Conservation (phyloP, 2,888 invertebrate genomes). For the Andrena camellia region DNA sequence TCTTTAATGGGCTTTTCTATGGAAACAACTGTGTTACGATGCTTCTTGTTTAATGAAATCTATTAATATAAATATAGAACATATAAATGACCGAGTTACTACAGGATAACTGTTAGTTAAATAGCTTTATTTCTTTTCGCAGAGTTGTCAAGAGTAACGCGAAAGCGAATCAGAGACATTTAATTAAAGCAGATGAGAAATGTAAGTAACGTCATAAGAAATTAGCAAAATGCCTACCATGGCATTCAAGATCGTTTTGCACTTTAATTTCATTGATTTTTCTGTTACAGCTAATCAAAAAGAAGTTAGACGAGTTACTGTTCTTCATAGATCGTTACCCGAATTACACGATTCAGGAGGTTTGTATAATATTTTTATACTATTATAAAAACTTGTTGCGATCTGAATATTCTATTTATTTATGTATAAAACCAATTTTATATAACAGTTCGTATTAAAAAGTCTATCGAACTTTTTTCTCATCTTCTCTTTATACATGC, state of each 20-base stretch:
- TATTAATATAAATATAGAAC: neutral
- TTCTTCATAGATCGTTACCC: constrained; percentile 77
- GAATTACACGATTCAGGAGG: constrained; percentile 81
- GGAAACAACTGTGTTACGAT: neutral
- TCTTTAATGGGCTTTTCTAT: neutral
- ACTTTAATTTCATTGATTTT: neutral
- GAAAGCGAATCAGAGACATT: constrained; percentile 78
- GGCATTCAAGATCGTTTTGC: neutral
- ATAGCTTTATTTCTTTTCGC: constrained; percentile 38
- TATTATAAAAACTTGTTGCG: neutral
- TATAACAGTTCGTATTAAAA: neutral
- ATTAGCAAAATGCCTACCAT: constrained; percentile 8
- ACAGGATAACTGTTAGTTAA: neutral
- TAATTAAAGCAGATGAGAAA: constrained; percentile 80
- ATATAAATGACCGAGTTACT: neutral
- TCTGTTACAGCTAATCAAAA: constrained; percentile 75
- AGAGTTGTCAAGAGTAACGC: constrained; percentile 81
- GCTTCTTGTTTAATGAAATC: constrained; percentile 2
- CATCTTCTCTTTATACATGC: neutral
- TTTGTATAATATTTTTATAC: constrained; percentile 50
- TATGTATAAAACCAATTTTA: neutral
- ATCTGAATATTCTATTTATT: neutral
- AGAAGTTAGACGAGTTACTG: constrained; percentile 80
- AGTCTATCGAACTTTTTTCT: neutral
- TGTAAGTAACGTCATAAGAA: constrained; percentile 68